These are phyloP conservation scores for Butorides virescens DNA, from an alignment of 2,113 vertebrate genomes.

Conservation along the genomic window DNA sequence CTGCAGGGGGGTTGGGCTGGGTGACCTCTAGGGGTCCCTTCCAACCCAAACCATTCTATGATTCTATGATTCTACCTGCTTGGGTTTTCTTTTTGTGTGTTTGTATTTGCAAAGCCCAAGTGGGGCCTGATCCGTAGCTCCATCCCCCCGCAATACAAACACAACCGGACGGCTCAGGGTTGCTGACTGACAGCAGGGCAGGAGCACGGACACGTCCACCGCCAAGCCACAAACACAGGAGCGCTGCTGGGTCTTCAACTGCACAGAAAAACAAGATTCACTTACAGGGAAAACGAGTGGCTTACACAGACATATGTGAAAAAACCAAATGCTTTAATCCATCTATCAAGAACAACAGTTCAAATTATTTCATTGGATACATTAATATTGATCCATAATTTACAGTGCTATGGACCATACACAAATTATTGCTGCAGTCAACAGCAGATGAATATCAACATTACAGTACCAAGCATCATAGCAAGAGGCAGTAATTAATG, in stretches of 20 bases:
- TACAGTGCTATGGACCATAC: constrained; percentile 82
- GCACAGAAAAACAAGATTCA: not conserved
- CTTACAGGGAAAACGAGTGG: constrained; percentile 59
- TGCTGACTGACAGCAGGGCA: not conserved
- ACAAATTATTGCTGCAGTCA: constrained; percentile 79
- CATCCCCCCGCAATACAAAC: not conserved
- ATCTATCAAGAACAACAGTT: constrained; percentile 82
- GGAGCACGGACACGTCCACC: not conserved
- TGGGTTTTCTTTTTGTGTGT: no score
- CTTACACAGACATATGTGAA: constrained; percentile 69
- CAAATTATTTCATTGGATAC: constrained; percentile 80
- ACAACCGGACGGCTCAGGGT: not conserved
- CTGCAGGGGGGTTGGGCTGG: no score
- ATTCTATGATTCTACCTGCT: no score
- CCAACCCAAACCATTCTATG: no score
- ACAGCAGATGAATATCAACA: constrained; percentile 83
- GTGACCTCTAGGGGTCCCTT: no score
- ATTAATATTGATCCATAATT: constrained; percentile 81
- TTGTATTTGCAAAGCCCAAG: not conserved
- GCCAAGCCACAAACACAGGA: not conserved
- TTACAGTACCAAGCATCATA: constrained; percentile 85
- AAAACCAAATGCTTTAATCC: constrained; percentile 85
- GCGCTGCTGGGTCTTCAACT: not conserved
- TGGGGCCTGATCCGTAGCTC: not conserved
- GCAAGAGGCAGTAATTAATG: constrained; percentile 80